Evolutionary conservation across 2,888 invertebrate genomes (phyloP).

Genomic region (Epirrita christyi): DNA sequence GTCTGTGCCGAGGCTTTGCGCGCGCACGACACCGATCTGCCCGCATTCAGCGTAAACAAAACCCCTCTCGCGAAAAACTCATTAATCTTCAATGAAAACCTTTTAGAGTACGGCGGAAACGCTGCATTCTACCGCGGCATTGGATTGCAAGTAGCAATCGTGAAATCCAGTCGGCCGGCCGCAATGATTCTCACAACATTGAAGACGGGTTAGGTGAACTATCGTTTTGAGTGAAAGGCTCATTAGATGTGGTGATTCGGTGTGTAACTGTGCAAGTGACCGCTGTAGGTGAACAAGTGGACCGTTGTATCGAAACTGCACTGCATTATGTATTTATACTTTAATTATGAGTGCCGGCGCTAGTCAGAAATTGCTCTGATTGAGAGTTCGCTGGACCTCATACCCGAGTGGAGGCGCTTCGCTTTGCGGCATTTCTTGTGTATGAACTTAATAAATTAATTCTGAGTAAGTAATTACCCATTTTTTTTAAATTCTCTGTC

Average conservation of each 20-base stretch:
- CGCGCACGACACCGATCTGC: conserved; percentile 40
- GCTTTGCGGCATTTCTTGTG: conserved; percentile 37
- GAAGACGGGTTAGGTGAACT: conserved; percentile 61
- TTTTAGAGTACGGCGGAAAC: conserved; percentile 34
- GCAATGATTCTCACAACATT: conserved; percentile 66
- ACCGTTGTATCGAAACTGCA: conserved; percentile 43
- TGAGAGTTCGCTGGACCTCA: conserved; percentile 30
- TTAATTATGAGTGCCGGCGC: conserved; percentile 46
- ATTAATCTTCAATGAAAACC: conserved; percentile 63
- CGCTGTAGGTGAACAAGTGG: conserved; percentile 54
- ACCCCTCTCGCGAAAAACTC: conserved; percentile 58
- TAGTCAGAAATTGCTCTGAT: conserved; percentile 30
- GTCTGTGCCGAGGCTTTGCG: conserved; percentile 37
- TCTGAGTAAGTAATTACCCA: conserved; percentile 45
- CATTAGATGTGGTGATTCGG: conserved; percentile 56
- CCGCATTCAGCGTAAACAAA: conserved; percentile 67
- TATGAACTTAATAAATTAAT: conserved; percentile 36
- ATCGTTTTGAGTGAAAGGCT: conserved; percentile 75
- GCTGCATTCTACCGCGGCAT: conserved; percentile 22
- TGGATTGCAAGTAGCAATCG: conserved; percentile 27
- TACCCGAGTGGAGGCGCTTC: conserved; percentile 32
- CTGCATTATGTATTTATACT: conserved; percentile 53
- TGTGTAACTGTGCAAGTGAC: conserved; percentile 63
- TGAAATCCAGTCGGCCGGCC: conserved; percentile 66
- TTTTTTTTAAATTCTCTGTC: not conserved